Base-by-base conservation (phyloP, 1,140 invertebrate genomes). In the Meloidogyne exigua region DNA sequence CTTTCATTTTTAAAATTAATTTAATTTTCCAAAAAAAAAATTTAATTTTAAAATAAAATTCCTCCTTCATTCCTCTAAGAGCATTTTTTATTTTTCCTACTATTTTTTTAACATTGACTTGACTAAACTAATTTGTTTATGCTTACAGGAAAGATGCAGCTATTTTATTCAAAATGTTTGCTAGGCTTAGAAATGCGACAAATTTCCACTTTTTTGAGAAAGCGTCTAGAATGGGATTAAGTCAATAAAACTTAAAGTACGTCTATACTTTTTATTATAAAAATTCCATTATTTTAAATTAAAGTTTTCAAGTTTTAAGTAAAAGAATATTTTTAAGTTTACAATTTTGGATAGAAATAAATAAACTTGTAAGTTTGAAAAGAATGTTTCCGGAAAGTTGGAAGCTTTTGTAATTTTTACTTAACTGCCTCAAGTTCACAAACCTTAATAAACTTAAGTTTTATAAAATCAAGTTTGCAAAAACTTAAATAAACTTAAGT, bases 41-140 rank as follows among this genome's bases (percentile, higher is more conserved):
- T 57, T 57, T 12, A 57, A 57, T 57, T 49, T 49, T 49, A 57
- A n/a, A 57, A 13, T 18, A 49, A 57, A 57, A n/a, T 18, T n/a
- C 49, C 49, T n/a, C 5, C 18, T n/a, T 57, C 49, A 57, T 57
- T n/a, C 18, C 7, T 57, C 21, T 18, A 57, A 57, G 49, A 57
- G 49, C 49, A n/a, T 49, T 57, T 57, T 57, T 57, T 57, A n/a
- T n/a, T 5, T 18, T 0, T 18, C 0, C 21, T 57, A 9, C 7
- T 32, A 32, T 32, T 57, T 57, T 57, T 57, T 57, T 15, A 49
- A 21, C 18, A 57, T n/a, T n/a, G 49, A 57, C 18, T 57, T 18
- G 28, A 57, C 49, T 57, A 57, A 57, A 57, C 49, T 57, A 57
- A 57, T 57, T 57, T 57, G 49, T n/a, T 57, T 57, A 57, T 57